Evolutionary conservation across 2,797 vertebrate genomes (phyloP).

Genomic region (Hapalemur alaotrensis): DNA sequence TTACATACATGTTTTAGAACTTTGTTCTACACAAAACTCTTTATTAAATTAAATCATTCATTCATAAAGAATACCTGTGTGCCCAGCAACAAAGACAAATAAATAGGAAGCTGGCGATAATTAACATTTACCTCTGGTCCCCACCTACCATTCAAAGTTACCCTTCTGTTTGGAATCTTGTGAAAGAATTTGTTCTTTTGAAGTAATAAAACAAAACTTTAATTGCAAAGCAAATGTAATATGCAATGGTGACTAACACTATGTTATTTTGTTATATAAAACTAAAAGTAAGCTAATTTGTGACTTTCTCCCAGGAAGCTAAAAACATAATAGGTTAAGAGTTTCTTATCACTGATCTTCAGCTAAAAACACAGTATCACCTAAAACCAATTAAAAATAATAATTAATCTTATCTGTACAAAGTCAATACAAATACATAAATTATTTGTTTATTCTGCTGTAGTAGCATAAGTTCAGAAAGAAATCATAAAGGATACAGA

Average conservation of each 20-base stretch:
- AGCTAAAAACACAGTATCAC: not conserved
- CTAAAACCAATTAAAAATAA: not conserved
- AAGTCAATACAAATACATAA: conserved; percentile 33
- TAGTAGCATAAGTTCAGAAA: not conserved
- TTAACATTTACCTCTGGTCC: not conserved
- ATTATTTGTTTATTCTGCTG: not conserved
- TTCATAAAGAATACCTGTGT: not conserved
- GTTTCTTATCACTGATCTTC: not conserved
- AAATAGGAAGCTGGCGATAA: not conserved
- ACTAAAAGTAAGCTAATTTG: not conserved
- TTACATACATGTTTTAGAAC: conserved; percentile 7
- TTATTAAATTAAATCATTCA: conserved; percentile 10
- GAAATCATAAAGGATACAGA: not conserved
- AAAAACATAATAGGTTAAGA: not conserved
- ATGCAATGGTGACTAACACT: not conserved
- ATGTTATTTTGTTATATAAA: not conserved
- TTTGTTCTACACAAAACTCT: not conserved
- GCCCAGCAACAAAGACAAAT: not conserved
- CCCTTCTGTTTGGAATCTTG: not conserved
- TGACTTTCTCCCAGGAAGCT: not conserved
- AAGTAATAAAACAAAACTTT: conserved; percentile 9
- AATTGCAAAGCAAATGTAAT: conserved; percentile 2
- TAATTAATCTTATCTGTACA: not conserved
- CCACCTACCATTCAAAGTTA: not conserved
- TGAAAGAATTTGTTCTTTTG: not conserved